These are phyloP conservation scores for Holotrichia oblita DNA, from an alignment of 1,140 invertebrate genomes.

Conservation along the genomic window DNA sequence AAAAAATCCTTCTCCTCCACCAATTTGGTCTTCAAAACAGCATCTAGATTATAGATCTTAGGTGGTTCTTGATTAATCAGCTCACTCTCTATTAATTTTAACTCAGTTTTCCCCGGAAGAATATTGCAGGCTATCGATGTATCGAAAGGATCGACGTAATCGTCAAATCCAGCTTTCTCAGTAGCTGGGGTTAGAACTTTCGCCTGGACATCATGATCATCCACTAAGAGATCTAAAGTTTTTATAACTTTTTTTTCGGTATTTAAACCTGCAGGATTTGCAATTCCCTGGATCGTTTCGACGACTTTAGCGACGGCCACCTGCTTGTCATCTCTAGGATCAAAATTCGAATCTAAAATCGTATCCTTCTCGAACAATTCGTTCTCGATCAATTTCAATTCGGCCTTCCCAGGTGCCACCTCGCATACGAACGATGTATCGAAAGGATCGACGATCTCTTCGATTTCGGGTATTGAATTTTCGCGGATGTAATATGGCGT, in stretches of 20 bases:
- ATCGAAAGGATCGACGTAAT: constrained; percentile 80
- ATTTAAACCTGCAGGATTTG: constrained; percentile 42
- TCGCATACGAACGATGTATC: constrained; percentile 71
- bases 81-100: constrained; percentile 80
- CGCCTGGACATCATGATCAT: constrained; percentile 65
- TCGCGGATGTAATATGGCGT: constrained; percentile 80
- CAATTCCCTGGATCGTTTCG: constrained; percentile 52
- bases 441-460: constrained; percentile 70
- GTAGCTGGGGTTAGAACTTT: constrained; percentile 68
- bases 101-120: constrained; percentile 78
- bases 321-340: constrained; percentile 62
- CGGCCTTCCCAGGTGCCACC: constrained; percentile 68
- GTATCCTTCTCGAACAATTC: constrained; percentile 72
- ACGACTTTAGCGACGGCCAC: constrained; percentile 58
- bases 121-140: constrained; percentile 81
- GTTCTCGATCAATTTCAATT: constrained; percentile 69
- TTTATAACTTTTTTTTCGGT: constrained; percentile 49
- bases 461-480: constrained; percentile 67
- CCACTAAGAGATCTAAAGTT: constrained; percentile 66
- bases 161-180: constrained; percentile 59
- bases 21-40: constrained; percentile 61
- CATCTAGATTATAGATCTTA: constrained; percentile 57
- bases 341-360: constrained; percentile 70
- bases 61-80: constrained; percentile 57
- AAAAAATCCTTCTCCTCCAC: constrained; percentile 61